Evolutionary conservation across 2,797 vertebrate species (phyloP), one percentile per base, ranked within the genome.

Genomic region (Trachurus trachurus): DNA sequence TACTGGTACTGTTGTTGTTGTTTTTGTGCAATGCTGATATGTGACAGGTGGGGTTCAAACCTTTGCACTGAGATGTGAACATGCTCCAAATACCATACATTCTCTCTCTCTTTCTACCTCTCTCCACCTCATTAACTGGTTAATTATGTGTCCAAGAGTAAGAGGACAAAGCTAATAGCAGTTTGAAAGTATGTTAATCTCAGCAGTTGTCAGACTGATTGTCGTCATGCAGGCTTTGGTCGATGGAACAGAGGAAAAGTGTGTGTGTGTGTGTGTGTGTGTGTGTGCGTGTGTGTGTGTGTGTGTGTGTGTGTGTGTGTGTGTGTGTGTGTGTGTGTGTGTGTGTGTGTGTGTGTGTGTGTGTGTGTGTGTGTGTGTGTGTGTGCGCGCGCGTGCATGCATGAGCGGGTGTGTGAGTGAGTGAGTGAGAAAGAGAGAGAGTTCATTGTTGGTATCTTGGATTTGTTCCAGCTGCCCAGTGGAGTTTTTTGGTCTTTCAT

Each of bases 401-500:
- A 12, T 16, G 42, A 15, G 42, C 13, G 42, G 4, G 42, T 16
- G 42, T 15, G 45, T 8, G 2, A 2, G 17, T 49, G 45, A 8
- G 44, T 47, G 44, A 17, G 15, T 47, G 15, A 6, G 44, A 17
- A 2, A 6, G 17, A 17, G 13, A 15, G 42, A 13, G 42, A 22
- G 66, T 22, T 62, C 74, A 31, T 50, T 47, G 7, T 59, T 26
- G n/a, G 70, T 42, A 56, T 80, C 61, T 31, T 77, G 78, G 76
- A 83, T 78, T 85, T 83, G 82, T 87, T 86, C 81, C 90, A 90
- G 77, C 80, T 89, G 85, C 87, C 76, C 69, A 13, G 56, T 69
- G 74, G 78, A 85, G 85, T 92, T 88, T 88, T 81, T 62, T 71
- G 31, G 58, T 63, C 88, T 92, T 88, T 92, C 80, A 86, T 93